These are phyloP conservation scores for Gymnothorax javanicus DNA, from an alignment of 2,797 vertebrate genomes.

Conservation along the genomic window DNA sequence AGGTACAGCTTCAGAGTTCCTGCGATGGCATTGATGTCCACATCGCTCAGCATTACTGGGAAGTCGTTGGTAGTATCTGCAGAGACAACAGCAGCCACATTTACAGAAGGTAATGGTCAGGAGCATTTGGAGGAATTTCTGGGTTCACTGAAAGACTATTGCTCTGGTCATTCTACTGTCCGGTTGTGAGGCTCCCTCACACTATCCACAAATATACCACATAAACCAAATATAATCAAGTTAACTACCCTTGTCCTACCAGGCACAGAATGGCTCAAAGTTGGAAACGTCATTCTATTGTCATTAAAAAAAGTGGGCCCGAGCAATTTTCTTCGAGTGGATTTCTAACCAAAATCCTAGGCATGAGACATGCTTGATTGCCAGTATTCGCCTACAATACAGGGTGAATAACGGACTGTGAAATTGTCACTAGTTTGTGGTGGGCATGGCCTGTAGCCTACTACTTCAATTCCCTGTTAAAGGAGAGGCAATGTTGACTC, in stretches of 20 bases:
- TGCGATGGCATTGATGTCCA: constrained; percentile 98
- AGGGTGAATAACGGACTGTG: neutral
- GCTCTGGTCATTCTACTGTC: no score
- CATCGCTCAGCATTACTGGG: constrained; percentile 95
- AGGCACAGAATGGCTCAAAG: neutral
- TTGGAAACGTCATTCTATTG: neutral
- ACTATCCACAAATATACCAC: neutral
- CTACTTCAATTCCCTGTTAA: neutral
- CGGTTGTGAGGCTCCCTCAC: no score
- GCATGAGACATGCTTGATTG: neutral
- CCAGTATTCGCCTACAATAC: neutral
- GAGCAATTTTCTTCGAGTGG: no score
- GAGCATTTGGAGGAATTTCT: neutral
- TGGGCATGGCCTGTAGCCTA: no score
- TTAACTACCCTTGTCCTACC: neutral
- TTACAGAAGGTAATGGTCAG: neutral
- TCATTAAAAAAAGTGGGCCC: no score
- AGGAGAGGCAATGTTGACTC: neutral
- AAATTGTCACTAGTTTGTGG: neutral
- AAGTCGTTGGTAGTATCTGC: constrained; percentile 93
- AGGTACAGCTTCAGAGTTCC: constrained; percentile 97
- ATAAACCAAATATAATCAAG: neutral
- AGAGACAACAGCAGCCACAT: neutral
- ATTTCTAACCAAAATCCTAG: neutral
- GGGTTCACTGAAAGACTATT: neutral